A percentile compares a stretch with the other conserved stretches of the same genome.
Conservation (phyloP, 2,113 vertebrate species). For the Planiliza haematocheilus region DNA sequence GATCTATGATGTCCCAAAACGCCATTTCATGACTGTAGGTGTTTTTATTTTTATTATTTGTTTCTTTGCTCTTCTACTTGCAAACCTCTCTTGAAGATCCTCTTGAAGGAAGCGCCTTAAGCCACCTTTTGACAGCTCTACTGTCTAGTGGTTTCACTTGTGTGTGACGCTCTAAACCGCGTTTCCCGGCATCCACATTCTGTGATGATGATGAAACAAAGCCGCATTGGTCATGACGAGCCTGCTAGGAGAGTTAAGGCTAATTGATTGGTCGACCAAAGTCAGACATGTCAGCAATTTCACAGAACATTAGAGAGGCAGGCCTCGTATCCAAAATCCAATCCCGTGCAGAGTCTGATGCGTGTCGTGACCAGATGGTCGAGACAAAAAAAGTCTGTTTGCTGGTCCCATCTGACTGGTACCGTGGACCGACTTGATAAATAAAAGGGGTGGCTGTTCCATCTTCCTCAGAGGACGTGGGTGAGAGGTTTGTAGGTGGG, state of each 20-base stretch:
- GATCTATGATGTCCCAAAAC: conserved; percentile 99
- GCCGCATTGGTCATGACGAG: conserved; percentile 43
- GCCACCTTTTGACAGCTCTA: conserved; percentile 12
- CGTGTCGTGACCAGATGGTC: conserved; percentile 50
- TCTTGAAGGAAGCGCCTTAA: conserved; percentile 45
- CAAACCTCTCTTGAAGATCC: conserved; percentile 80
- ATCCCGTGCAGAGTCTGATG: conserved; percentile 46
- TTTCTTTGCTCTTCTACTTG: conserved; percentile 60
- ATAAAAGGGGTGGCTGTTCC: conserved; percentile 37
- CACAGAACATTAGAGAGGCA: conserved; percentile 58
- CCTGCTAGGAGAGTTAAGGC: conserved; percentile 51
- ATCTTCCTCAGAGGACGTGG: conserved; percentile 62
- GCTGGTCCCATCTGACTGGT: conserved; percentile 16
- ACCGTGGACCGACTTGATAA: not conserved
- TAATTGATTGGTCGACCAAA: conserved; percentile 59
- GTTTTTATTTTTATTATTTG: conserved; percentile 76
- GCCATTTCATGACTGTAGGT: conserved; percentile 99
- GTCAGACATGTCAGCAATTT: conserved; percentile 63
- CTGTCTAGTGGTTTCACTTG: conserved; percentile 6
- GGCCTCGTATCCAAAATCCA: conserved; percentile 48
- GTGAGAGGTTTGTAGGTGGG: conserved; percentile 80
- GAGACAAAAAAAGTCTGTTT: conserved; percentile 27
- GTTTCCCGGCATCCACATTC: not conserved
- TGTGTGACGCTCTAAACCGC: conserved; percentile 17
- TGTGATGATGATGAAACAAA: conserved; percentile 35